Evolutionary conservation across 2,888 invertebrate genomes (phyloP).

Genomic region (Pheosia tremula): DNA sequence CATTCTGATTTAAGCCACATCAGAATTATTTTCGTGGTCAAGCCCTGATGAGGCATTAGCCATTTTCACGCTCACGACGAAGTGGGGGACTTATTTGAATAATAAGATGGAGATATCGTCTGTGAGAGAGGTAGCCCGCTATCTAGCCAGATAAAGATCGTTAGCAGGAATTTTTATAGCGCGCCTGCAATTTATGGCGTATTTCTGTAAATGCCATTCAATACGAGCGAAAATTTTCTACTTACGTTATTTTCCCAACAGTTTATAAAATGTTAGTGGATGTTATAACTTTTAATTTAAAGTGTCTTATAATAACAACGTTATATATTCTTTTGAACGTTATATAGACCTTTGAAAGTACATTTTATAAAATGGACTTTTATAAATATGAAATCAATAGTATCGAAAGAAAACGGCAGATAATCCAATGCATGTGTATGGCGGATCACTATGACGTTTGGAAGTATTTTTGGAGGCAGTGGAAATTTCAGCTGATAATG

Average conservation of each 20-base stretch:
- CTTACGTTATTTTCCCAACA: background rate
- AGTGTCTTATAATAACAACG: too few relatives aligned
- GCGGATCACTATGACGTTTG: too few relatives aligned
- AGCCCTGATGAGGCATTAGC: background rate
- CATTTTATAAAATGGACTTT: too few relatives aligned
- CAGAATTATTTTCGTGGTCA: background rate
- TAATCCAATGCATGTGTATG: too few relatives aligned
- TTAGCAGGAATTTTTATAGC: slow-evolving; percentile 34
- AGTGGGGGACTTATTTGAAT: slow-evolving; percentile 30
- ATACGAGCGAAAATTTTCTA: background rate
- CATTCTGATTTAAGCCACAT: background rate
- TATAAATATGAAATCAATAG: too few relatives aligned
- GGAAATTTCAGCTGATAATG: too few relatives aligned
- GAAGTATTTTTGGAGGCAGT: too few relatives aligned
- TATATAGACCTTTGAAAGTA: too few relatives aligned
- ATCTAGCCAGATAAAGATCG: slow-evolving; percentile 29
- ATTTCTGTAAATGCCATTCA: slow-evolving; percentile 18
- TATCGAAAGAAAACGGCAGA: too few relatives aligned
- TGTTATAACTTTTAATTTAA: background rate
- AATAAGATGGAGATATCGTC: slow-evolving; percentile 26
- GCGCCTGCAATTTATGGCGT: slow-evolving; percentile 23
- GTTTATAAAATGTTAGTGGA: background rate
- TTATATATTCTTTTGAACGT: too few relatives aligned
- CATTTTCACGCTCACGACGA: background rate
- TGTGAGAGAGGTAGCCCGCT: slow-evolving; percentile 20